These are phyloP conservation scores for Calameuta idolon DNA, from an alignment of 2,888 invertebrate genomes.

Conservation along the genomic window DNA sequence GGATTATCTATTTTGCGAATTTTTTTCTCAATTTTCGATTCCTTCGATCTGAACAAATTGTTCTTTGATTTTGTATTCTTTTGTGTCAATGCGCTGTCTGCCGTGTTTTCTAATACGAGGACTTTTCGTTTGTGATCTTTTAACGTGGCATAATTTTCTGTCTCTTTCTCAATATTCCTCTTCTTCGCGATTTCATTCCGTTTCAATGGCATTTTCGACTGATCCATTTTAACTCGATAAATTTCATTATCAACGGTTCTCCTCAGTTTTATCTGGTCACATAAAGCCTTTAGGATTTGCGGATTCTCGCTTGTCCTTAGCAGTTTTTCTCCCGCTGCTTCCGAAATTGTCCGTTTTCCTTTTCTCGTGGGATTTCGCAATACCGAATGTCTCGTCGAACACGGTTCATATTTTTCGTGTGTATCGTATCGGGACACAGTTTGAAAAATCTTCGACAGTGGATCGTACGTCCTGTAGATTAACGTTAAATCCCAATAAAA, in stretches of 20 bases:
- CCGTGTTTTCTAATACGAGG: no score
- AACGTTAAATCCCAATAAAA: background rate
- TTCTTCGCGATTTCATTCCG: background rate
- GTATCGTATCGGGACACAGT: constrained; percentile 13
- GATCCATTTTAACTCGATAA: background rate
- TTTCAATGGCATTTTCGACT: background rate
- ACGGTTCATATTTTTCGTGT: constrained; percentile 15
- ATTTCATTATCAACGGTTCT: background rate
- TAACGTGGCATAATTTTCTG: background rate
- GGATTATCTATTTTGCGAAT: no score
- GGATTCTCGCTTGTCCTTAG: background rate
- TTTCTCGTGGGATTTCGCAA: background rate
- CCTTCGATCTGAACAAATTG: no score
- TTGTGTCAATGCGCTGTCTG: no score
- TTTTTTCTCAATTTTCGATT: no score
- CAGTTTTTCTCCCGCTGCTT: background rate
- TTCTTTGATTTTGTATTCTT: no score
- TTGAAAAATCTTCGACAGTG: background rate
- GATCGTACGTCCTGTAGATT: background rate
- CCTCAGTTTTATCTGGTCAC: background rate
- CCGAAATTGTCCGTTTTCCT: background rate
- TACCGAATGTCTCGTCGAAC: background rate
- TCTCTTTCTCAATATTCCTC: background rate
- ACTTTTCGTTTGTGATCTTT: no score
- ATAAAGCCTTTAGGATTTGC: background rate